These are phyloP conservation scores for Acipenser oxyrinchus DNA, from an alignment of 2,797 vertebrate genomes.

Conservation along the genomic window DNA sequence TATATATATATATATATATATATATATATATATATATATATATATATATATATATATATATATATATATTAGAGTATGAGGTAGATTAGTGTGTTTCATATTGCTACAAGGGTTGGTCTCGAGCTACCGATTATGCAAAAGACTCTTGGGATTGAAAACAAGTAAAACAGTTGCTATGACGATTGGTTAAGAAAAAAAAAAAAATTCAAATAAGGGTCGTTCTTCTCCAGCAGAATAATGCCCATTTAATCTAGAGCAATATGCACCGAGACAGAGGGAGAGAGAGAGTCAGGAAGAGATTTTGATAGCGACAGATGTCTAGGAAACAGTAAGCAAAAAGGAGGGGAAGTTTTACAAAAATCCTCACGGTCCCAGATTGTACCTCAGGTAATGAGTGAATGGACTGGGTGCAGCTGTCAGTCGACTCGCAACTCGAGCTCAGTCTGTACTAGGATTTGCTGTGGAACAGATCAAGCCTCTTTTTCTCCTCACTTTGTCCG, in stretches of 20 bases:
- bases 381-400: conserved; percentile 45
- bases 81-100: too few relatives aligned
- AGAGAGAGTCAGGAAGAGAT: conserved; percentile 27
- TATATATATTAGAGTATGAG: too few relatives aligned
- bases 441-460: too few relatives aligned
- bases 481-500: conserved; percentile 41
- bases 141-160: conserved; percentile 13
- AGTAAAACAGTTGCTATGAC: conserved; percentile 21
- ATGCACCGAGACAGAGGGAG: conserved; percentile 18
- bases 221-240: conserved; percentile 24
- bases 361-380: conserved; percentile 42
- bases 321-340: conserved; percentile 38
- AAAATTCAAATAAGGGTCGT: conserved; percentile 17
- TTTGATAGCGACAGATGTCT: conserved; percentile 67
- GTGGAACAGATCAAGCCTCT: background rate
- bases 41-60: too few relatives aligned
- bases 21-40: too few relatives aligned
- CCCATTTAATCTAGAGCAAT: conserved; percentile 29
- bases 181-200: conserved; percentile 13
- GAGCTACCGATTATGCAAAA: background rate
- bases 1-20: too few relatives aligned
- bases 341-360: conserved; percentile 44
- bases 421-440: conserved; percentile 12
- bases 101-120: too few relatives aligned
- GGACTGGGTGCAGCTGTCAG: conserved; percentile 59